These are phyloP conservation scores for Xanthostigma xanthostigma DNA, from an alignment of 2,888 invertebrate species.

Conservation along the genomic window DNA sequence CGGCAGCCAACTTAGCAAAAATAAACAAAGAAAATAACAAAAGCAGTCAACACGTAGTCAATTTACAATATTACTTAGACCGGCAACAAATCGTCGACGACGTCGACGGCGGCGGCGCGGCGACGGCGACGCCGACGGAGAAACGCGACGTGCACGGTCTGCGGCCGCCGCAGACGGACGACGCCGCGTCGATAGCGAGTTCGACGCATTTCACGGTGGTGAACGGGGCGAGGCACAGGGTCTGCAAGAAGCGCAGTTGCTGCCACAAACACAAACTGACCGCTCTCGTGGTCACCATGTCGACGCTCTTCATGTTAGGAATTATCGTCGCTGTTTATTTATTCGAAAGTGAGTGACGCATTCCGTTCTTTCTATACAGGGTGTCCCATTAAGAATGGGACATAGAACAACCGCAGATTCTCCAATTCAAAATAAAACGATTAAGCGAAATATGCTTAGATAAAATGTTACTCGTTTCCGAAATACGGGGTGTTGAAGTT, in stretches of 20 bases:
- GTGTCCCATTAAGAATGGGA: no score
- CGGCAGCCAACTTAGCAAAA: constrained; percentile 53
- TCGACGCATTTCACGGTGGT: constrained; percentile 80
- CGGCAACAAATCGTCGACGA: constrained; percentile 19
- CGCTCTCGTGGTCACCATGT: constrained; percentile 69
- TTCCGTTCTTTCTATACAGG: no score
- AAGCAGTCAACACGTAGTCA: constrained; percentile 20
- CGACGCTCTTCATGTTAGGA: constrained; percentile 63
- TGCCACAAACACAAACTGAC: constrained; percentile 69
- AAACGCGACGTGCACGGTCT: constrained; percentile 18
- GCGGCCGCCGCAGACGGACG: constrained; percentile 28
- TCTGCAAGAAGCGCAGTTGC: constrained; percentile 42
- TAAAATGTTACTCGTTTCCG: no score
- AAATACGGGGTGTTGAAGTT: no score
- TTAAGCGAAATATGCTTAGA: no score
- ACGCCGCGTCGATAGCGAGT: constrained; percentile 63
- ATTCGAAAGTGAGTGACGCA: constrained; percentile 59
- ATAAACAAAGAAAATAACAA: constrained; percentile 20
- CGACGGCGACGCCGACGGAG: constrained; percentile 25
- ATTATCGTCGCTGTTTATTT: constrained; percentile 68
- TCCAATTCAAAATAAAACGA: no score
- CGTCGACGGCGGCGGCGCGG: constrained; percentile 24
- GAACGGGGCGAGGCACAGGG: constrained; percentile 42
- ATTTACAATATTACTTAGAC: constrained; percentile 24
- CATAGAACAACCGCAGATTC: no score